These are phyloP conservation scores for Drosophila robusta DNA, from an alignment of 2,888 invertebrate genomes.

Conservation along the genomic window DNA sequence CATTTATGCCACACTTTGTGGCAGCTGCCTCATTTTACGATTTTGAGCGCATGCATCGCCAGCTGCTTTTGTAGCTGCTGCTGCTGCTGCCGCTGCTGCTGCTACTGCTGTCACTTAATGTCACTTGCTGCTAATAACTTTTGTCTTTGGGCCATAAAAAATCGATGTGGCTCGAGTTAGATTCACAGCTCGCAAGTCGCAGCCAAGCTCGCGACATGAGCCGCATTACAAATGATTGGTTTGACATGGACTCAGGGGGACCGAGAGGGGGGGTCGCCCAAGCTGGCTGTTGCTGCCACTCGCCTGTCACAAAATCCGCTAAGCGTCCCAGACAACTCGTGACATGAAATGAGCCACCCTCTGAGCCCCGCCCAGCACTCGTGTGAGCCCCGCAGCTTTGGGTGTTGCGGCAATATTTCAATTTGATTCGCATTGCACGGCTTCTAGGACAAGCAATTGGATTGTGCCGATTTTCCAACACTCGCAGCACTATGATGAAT, in stretches of 20 bases:
- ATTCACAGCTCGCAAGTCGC: constrained; percentile 25
- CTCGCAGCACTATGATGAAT: constrained; percentile 2
- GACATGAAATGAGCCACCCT: constrained; percentile 55
- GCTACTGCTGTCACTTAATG: constrained; percentile 57
- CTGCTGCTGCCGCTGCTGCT: not conserved
- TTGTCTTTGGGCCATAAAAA: constrained; percentile 58
- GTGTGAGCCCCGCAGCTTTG: constrained; percentile 4
- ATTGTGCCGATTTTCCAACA: constrained; percentile 3
- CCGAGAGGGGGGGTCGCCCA: not conserved
- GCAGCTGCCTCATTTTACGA: constrained; percentile 23
- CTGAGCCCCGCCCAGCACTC: constrained; percentile 1
- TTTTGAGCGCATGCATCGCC: constrained; percentile 19
- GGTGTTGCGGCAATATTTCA: constrained; percentile 32
- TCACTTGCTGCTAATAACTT: constrained; percentile 70
- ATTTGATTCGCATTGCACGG: constrained; percentile 20
- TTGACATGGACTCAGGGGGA: constrained; percentile 34
- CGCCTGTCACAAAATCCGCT: constrained; percentile 63
- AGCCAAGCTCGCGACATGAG: constrained; percentile 43
- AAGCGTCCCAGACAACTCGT: constrained; percentile 61
- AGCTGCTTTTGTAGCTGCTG: not conserved
- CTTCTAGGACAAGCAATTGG: constrained; percentile 10
- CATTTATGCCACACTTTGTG: constrained; percentile 35
- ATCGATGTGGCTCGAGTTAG: constrained; percentile 58
- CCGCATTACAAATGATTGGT: constrained; percentile 67
- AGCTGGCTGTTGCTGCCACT: constrained; percentile 45